These are phyloP conservation scores for Lysiphlebus fabarum DNA, from an alignment of 1,140 invertebrate species.

Conservation along the genomic window DNA sequence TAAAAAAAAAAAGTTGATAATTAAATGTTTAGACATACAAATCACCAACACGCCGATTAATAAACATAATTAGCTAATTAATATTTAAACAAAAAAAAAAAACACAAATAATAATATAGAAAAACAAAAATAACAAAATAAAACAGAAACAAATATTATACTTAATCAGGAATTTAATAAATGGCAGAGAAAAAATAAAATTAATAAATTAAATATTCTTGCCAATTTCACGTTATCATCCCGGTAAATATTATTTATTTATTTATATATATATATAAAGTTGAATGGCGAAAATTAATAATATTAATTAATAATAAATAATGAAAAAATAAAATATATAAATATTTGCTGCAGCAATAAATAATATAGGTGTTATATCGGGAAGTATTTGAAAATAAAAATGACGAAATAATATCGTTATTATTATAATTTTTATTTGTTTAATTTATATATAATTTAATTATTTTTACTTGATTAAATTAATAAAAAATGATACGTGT, in stretches of 20 bases:
- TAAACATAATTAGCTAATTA: constrained; percentile 23
- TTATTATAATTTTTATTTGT: background rate
- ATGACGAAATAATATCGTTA: constrained; percentile 1
- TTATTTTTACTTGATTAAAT: background rate
- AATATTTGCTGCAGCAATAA: constrained; percentile 29
- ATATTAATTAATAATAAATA: constrained; percentile 4
- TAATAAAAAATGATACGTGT: no score
- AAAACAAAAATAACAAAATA: background rate
- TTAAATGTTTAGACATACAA: background rate
- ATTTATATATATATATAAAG: background rate
- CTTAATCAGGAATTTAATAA: no score
- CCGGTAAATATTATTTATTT: no score
- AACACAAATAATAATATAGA: background rate
- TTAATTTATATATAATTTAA: constrained; percentile 12
- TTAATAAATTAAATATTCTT: no score
- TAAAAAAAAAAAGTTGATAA: background rate
- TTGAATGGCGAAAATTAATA: constrained; percentile 8
- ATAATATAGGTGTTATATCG: constrained; percentile 29
- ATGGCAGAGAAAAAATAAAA: no score
- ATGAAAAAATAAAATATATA: constrained; percentile 25
- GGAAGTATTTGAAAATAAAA: constrained; percentile 16
- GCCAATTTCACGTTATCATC: no score
- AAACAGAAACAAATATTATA: background rate
- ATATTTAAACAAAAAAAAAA: constrained; percentile 11
- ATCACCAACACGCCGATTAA: constrained; percentile 10